Conservation (phyloP, 2,797 vertebrate species). For the Morus bassanus region DNA sequence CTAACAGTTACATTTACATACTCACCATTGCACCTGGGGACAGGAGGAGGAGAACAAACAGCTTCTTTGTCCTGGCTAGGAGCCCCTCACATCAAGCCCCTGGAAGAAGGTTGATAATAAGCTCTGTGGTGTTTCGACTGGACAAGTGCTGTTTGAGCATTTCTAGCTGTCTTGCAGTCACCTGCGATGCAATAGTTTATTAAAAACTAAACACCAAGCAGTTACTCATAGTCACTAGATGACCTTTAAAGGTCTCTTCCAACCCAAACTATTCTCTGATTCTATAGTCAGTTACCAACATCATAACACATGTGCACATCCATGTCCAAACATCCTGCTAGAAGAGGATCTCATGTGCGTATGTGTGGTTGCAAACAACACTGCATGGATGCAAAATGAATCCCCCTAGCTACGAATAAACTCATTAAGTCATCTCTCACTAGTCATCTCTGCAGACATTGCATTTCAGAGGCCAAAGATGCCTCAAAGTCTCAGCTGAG, state of each 20-base stretch:
- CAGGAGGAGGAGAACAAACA: not conserved
- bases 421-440: not conserved
- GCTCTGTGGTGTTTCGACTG: not conserved
- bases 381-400: accelerated
- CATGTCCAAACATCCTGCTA: not conserved
- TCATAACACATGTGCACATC: too few relatives aligned
- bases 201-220: not conserved
- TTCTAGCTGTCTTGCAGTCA: not conserved
- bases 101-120: not conserved
- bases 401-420: not conserved
- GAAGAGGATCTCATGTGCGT: not conserved
- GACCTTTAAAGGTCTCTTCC: too few relatives aligned
- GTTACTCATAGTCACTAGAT: not conserved
- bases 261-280: too few relatives aligned
- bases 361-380: not conserved
- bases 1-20: not conserved
- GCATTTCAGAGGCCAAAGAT: not conserved
- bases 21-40: not conserved
- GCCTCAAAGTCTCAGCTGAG: not conserved
- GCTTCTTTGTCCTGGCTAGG: not conserved
- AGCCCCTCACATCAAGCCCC: not conserved
- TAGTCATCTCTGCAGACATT: not conserved
- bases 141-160: too few relatives aligned
- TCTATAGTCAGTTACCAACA: too few relatives aligned
- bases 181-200: not conserved